Base-by-base conservation (phyloP, 2,888 invertebrate species). In the Arge pagana region DNA sequence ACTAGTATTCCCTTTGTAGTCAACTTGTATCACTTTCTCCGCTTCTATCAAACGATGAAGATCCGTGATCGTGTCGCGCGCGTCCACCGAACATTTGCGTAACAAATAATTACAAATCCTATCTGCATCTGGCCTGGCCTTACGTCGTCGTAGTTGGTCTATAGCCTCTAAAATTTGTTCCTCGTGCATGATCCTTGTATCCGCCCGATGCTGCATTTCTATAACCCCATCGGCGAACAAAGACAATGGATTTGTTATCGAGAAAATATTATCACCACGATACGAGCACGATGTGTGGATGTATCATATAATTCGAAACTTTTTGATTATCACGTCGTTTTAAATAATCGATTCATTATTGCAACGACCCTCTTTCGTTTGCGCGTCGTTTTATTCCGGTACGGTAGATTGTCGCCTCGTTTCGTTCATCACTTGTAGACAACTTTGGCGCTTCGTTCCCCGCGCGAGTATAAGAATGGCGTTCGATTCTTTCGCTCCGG, bases 1-100 rank as follows among this genome's bases (percentile, higher is more conserved):
- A 79, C 90, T 90, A 61, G 87, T 88, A 78, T 85, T 89, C 66
- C 91, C 91, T 78, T 92, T 93, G 76, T 91, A 92, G 70, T 90
- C 89, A 23, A 92, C 92, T 81, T 89, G 89, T 59, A 87, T 83
- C 50, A 92, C 87, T 64, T 85, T 83, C 71, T 87, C 88, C 54
- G 85, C 84, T 63, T 87, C 87, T 10, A 90, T 84, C 66, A 92
- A 84, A 72, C 84, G 83, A 71, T 88, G 87, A 28, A 92, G 80
- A 76, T 88, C 88, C 54, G 85, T 80, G 69, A 84, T 85, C 13
- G 87, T 86, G 60, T 87, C 89, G 58, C 81, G 81, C 39, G 84
- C 83, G 67, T 84, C 81, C 53, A 90, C 83, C 66, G 87, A 85
- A 72, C 87, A 87, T 72, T 86, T 85, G 65, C 90, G 83, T 67